Evolutionary conservation across 2,888 invertebrate species (phyloP).

Genomic region (Rhamnusium bicolor): DNA sequence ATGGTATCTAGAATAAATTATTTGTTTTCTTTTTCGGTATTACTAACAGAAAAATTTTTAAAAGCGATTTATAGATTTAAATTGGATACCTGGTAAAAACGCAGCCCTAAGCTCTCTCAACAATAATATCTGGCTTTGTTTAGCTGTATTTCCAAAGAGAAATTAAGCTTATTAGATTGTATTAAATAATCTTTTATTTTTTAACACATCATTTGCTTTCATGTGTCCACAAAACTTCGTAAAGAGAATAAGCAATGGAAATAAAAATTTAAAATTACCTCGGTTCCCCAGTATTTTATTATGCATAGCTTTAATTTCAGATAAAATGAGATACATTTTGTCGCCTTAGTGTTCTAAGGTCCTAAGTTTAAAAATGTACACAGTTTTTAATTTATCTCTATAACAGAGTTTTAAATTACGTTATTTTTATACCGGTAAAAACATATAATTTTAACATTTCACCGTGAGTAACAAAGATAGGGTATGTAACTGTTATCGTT

Average conservation of each 20-base stretch:
- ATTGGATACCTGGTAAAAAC: too few species aligned
- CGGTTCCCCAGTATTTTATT: not conserved
- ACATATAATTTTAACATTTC: not conserved
- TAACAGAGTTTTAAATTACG: not conserved
- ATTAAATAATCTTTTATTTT: not conserved
- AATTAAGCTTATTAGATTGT: not conserved
- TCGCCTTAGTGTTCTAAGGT: not conserved
- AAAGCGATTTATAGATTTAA: too few species aligned
- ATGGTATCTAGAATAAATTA: too few species aligned
- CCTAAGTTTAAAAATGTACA: not conserved
- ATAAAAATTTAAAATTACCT: not conserved
- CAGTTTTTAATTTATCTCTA: not conserved
- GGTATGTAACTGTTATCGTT: not conserved
- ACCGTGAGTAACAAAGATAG: not conserved
- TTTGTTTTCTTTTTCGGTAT: too few species aligned
- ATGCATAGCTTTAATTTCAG: not conserved
- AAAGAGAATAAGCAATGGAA: not conserved
- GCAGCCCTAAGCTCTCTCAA: too few species aligned
- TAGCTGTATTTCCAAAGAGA: not conserved
- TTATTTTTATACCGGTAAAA: not conserved
- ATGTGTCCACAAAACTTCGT: not conserved
- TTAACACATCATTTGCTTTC: not conserved
- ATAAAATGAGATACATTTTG: not conserved
- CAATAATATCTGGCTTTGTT: too few species aligned
- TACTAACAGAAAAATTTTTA: too few species aligned